Percentiles rank a stretch among this genome's conserved stretches.
These are phyloP conservation scores for Piprites chloris DNA, from an alignment of 2,113 vertebrate genomes.

Conservation along the genomic window DNA sequence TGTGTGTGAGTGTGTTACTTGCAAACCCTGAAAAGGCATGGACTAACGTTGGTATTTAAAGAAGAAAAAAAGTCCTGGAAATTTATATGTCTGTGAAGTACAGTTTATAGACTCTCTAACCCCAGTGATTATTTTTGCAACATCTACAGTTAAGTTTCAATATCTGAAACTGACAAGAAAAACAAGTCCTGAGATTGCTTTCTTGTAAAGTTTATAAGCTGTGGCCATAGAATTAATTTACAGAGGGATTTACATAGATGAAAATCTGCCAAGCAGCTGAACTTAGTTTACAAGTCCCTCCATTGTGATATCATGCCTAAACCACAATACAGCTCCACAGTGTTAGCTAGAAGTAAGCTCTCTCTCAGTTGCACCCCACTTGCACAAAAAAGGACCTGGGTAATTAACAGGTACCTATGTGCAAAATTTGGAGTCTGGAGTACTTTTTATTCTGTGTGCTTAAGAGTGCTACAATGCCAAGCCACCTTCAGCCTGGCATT, in stretches of 20 bases:
- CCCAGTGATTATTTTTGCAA: background rate
- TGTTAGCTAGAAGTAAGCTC: background rate
- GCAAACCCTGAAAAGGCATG: background rate
- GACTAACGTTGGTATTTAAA: background rate
- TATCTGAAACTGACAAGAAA: background rate
- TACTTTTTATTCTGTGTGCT: background rate
- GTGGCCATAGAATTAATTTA: background rate
- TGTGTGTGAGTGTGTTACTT: background rate
- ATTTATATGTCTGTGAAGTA: background rate
- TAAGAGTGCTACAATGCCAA: background rate
- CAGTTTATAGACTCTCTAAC: background rate
- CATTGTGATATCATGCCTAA: background rate
- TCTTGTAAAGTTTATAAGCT: background rate
- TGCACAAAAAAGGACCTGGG: background rate
- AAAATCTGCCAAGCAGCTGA: slow-evolving; percentile 1
- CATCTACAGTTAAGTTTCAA: background rate
- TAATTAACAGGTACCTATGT: background rate
- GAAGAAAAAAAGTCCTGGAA: background rate
- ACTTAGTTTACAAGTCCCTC: background rate
- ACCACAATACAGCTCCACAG: background rate
- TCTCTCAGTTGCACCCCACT: background rate
- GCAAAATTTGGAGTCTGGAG: background rate
- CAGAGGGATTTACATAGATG: background rate
- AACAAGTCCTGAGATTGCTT: background rate
- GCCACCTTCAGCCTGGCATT: background rate